Conservation (phyloP, 2,888 invertebrate species). For the Cartodere bifasciata region DNA sequence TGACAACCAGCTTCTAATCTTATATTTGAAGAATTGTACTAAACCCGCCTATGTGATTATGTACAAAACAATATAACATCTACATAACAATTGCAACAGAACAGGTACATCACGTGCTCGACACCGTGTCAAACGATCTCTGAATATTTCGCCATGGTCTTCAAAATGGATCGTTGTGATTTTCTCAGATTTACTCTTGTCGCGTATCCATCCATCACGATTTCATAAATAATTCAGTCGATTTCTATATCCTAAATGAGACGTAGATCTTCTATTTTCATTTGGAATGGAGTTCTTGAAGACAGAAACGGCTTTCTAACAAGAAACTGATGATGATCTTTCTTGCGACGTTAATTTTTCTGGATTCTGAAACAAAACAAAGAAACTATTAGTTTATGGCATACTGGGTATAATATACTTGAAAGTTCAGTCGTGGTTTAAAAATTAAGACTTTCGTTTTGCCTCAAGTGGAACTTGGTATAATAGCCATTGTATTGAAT, state of each 20-base stretch:
- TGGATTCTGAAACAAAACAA: constrained; percentile 46
- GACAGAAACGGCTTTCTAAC: constrained; percentile 11
- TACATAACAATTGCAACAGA: constrained; percentile 35
- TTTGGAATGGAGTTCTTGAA: constrained; percentile 23
- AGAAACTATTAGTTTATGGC: constrained; percentile 4
- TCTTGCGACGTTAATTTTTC: constrained; percentile 51
- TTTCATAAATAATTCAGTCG: too few species aligned
- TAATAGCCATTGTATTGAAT: too few species aligned
- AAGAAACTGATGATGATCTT: constrained; percentile 33
- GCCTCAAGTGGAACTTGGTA: too few species aligned
- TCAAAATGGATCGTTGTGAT: too few species aligned
- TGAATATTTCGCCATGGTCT: too few species aligned
- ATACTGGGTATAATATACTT: too few species aligned
- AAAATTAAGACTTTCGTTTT: too few species aligned
- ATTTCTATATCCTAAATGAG: constrained; percentile 13
- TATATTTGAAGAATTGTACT: constrained; percentile 17
- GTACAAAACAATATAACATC: constrained; percentile 33
- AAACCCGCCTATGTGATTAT: constrained; percentile 25
- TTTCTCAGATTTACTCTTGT: too few species aligned
- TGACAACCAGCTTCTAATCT: too few species aligned
- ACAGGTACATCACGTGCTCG: constrained; percentile 33
- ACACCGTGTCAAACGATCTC: too few species aligned
- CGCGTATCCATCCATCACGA: too few species aligned
- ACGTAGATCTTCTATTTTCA: constrained; percentile 8
- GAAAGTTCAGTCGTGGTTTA: too few species aligned